Percentiles rank a stretch among this genome's conserved stretches.
Conservation (phyloP, 2,888 invertebrate species). For the Timema podura region DNA sequence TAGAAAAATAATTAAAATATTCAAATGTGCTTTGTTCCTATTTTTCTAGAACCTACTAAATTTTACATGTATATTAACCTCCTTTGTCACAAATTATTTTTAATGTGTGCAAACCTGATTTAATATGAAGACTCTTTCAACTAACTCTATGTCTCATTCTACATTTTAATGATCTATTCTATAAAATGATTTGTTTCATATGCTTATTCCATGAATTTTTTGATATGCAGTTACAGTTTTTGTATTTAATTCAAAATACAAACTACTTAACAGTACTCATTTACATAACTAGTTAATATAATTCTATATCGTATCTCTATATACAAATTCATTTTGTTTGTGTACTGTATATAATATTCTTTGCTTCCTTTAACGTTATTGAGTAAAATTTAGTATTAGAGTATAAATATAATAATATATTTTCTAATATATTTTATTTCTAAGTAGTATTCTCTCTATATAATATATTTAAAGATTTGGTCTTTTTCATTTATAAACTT, state of each 20-base stretch:
- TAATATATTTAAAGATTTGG: constrained; percentile 22
- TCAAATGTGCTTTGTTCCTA: no score
- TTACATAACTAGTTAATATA: constrained; percentile 29
- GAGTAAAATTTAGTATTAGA: constrained; percentile 28
- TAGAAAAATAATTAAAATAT: no score
- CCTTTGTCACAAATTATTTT: no score
- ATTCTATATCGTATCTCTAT: constrained; percentile 26
- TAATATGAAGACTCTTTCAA: no score
- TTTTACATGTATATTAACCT: no score
- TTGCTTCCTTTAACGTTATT: constrained; percentile 19
- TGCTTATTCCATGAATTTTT: constrained; percentile 9
- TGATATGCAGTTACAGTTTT: constrained; percentile 29
- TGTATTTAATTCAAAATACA: constrained; percentile 28
- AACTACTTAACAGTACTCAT: constrained; percentile 38
- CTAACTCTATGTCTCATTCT: no score
- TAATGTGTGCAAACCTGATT: no score
- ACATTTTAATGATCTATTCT: no score
- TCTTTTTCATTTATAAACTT: constrained; percentile 24
- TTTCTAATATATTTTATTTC: constrained; percentile 21
- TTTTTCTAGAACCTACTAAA: no score
- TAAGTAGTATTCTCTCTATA: constrained; percentile 19
- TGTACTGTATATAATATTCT: constrained; percentile 22
- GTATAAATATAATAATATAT: constrained; percentile 31
- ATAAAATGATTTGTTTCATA: no score
- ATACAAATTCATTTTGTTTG: constrained; percentile 28